These are phyloP conservation scores for Micropoecilia bifurca DNA, from an alignment of 2,797 vertebrate genomes.

Conservation along the genomic window DNA sequence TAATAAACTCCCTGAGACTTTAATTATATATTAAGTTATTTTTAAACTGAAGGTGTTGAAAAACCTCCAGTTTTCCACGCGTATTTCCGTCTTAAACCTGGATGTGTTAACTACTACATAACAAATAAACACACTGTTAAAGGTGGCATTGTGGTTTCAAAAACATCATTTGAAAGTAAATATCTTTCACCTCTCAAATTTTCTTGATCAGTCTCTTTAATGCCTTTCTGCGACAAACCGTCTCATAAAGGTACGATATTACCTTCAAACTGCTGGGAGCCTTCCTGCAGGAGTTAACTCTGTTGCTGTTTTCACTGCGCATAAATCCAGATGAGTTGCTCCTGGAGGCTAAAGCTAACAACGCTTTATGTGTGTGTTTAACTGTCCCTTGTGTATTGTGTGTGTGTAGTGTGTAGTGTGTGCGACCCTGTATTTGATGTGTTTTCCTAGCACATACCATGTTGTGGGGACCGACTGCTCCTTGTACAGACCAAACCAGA, in stretches of 20 bases:
- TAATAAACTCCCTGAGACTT: neutral
- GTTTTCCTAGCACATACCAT: neutral
- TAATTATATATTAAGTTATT: neutral
- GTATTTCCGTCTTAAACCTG: neutral
- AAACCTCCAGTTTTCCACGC: neutral
- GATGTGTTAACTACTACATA: neutral
- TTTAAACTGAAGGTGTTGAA: neutral
- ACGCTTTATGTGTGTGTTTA: neutral
- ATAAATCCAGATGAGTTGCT: neutral
- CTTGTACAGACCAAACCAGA: too few species aligned
- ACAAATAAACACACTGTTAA: neutral
- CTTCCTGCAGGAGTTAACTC: neutral
- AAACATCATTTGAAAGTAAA: neutral
- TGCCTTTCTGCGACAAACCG: neutral
- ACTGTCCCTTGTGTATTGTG: neutral
- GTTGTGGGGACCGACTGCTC: too few species aligned
- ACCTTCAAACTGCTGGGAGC: neutral
- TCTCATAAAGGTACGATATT: neutral
- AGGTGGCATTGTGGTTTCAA: neutral
- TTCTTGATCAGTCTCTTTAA: neutral
- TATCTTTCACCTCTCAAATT: neutral
- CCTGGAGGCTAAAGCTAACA: neutral
- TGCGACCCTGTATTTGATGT: neutral
- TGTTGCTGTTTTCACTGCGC: neutral
- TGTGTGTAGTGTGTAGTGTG: neutral